These are phyloP conservation scores for Microctonus brassicae DNA, from an alignment of 2,888 invertebrate genomes.

Conservation along the genomic window DNA sequence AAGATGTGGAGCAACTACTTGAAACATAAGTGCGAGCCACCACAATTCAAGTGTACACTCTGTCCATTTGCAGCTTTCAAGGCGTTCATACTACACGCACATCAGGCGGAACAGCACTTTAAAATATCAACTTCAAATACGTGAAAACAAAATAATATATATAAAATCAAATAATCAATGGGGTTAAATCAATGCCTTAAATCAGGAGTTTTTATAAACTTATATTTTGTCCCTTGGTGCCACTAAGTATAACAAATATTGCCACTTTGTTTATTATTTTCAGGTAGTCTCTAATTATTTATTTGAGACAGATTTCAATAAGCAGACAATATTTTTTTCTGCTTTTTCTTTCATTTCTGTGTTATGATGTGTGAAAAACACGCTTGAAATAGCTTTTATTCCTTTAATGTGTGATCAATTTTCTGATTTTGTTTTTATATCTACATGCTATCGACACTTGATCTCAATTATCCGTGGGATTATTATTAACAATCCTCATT, in stretches of 20 bases:
- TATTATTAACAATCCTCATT: not conserved
- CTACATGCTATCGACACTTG: not conserved
- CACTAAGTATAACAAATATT: not conserved
- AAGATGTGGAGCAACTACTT: constrained; percentile 70
- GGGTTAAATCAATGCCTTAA: constrained; percentile 28
- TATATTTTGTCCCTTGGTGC: constrained; percentile 21
- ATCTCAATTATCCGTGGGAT: not conserved
- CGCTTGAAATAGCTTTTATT: not conserved
- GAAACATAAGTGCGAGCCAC: constrained; percentile 69
- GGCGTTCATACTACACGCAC: constrained; percentile 69
- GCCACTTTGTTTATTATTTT: constrained; percentile 26
- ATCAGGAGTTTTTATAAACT: constrained; percentile 4
- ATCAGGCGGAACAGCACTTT: constrained; percentile 68
- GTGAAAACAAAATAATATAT: constrained; percentile 42
- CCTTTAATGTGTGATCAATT: not conserved
- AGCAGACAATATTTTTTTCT: not conserved
- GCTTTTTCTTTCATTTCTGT: constrained; percentile 5
- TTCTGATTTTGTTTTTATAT: not conserved
- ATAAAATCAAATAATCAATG: not conserved
- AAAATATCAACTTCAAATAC: constrained; percentile 64
- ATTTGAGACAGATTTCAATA: not conserved
- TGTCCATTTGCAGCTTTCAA: constrained; percentile 69
- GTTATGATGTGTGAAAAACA: constrained; percentile 6
- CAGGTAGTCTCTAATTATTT: not conserved
- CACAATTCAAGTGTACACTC: constrained; percentile 66